A percentile compares a stretch with the other conserved stretches of the same genome.
Evolutionary conservation across 1,140 invertebrate species (phyloP).

Genomic region (Ephestia elutella): DNA sequence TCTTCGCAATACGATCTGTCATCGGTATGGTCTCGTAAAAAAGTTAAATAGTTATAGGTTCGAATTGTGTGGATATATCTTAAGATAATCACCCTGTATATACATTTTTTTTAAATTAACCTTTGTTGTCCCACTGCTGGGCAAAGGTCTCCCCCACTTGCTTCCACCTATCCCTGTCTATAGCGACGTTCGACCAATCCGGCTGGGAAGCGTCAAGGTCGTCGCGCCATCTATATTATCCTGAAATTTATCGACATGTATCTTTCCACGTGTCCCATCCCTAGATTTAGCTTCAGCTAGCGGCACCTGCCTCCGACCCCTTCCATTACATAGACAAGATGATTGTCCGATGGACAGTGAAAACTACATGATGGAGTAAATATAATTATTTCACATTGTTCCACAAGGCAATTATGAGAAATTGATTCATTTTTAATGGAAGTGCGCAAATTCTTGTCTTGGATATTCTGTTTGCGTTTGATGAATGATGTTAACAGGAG

Average conservation of each 20-base stretch:
- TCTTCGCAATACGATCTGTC: no score
- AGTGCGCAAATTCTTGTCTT: background rate
- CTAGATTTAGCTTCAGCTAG: background rate
- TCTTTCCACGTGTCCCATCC: background rate
- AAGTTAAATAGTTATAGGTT: no score
- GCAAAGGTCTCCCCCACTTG: no score
- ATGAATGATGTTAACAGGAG: background rate
- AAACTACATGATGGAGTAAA: slow-evolving; percentile 19
- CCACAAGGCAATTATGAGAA: slow-evolving; percentile 23
- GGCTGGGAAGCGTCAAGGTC: no score
- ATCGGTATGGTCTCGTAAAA: no score
- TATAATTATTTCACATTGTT: slow-evolving; percentile 30
- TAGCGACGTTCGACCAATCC: no score
- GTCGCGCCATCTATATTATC: no score
- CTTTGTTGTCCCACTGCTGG: no score
- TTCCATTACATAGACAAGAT: slow-evolving; percentile 31
- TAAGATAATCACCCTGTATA: no score
- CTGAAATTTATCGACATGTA: background rate
- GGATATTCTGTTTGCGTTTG: background rate
- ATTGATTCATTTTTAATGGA: slow-evolving; percentile 42
- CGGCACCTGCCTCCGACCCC: slow-evolving; percentile 21
- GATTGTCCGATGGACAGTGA: slow-evolving; percentile 23
- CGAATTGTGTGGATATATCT: no score
- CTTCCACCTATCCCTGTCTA: no score
- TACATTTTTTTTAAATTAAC: no score